Conservation (phyloP, 2,888 invertebrate species). For the Andrena camellia region DNA sequence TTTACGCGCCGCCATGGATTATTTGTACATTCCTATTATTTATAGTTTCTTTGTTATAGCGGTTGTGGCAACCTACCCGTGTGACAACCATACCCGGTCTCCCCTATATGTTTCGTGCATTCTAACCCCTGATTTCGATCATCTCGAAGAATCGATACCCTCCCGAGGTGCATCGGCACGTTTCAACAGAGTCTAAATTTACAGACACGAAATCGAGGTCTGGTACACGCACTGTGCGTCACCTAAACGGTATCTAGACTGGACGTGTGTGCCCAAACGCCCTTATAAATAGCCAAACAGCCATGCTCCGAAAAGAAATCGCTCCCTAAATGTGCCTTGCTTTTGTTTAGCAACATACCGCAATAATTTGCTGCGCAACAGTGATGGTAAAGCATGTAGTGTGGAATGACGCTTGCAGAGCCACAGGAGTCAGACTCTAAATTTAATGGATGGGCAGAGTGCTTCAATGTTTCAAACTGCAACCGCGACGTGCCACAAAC, state of each 20-base stretch:
- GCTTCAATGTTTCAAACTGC: background rate
- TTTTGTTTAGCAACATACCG: background rate
- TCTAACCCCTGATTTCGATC: background rate
- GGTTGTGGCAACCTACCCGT: no score
- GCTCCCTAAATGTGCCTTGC: background rate
- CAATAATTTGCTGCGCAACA: background rate
- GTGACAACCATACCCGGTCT: no score
- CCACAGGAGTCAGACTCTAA: background rate
- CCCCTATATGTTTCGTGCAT: background rate
- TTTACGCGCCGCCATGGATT: no score
- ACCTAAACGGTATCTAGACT: constrained; percentile 44
- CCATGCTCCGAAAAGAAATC: constrained; percentile 17
- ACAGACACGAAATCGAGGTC: constrained; percentile 37
- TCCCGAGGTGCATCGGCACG: constrained; percentile 12
- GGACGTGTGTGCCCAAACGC: constrained; percentile 29
- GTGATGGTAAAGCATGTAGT: background rate
- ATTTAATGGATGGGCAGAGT: constrained; percentile 16
- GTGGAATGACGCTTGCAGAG: background rate
- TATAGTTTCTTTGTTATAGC: no score
- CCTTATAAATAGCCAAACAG: constrained; percentile 44
- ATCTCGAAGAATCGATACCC: constrained; percentile 3
- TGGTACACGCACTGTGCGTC: constrained; percentile 50
- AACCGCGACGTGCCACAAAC: background rate
- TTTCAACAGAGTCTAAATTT: constrained; percentile 39
- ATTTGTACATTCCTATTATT: no score